A percentile compares a stretch with the other conserved stretches of the same genome.
These are phyloP conservation scores for Salminus brasiliensis DNA, from an alignment of 2,113 vertebrate genomes.

Conservation along the genomic window DNA sequence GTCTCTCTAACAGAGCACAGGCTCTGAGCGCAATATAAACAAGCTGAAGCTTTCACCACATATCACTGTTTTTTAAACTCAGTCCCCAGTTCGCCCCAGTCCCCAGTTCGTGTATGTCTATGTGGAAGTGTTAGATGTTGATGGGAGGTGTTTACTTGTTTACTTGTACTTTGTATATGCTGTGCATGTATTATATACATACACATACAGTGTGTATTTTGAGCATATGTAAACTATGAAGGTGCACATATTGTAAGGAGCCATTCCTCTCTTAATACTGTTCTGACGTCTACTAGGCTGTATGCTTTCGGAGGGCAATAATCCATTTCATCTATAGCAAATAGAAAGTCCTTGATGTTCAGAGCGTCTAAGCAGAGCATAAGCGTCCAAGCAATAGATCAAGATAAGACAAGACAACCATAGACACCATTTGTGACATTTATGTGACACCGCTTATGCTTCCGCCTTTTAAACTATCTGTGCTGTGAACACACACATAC, in stretches of 20 bases:
- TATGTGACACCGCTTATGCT: too few species aligned
- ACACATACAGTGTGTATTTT: neutral
- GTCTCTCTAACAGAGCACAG: slow-evolving; percentile 19
- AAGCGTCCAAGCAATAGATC: too few species aligned
- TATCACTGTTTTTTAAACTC: slow-evolving; percentile 9
- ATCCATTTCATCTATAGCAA: neutral
- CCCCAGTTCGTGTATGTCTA: neutral
- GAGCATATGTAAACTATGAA: neutral
- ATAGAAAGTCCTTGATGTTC: too few species aligned
- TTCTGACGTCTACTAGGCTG: too few species aligned
- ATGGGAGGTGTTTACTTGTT: neutral
- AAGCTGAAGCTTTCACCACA: slow-evolving; percentile 30
- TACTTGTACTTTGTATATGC: neutral
- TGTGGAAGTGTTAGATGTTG: neutral
- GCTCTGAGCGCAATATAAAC: slow-evolving; percentile 18
- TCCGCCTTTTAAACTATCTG: too few species aligned
- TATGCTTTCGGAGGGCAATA: neutral
- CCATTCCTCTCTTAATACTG: too few species aligned
- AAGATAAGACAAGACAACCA: too few species aligned
- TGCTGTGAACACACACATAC: too few species aligned
- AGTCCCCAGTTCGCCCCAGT: neutral
- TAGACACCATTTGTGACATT: too few species aligned
- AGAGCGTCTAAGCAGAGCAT: too few species aligned
- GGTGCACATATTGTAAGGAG: neutral
- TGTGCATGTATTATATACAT: slow-evolving; percentile 21